These are phyloP conservation scores for Opisthocomus hoazin DNA, from an alignment of 2,113 vertebrate species.

Conservation along the genomic window DNA sequence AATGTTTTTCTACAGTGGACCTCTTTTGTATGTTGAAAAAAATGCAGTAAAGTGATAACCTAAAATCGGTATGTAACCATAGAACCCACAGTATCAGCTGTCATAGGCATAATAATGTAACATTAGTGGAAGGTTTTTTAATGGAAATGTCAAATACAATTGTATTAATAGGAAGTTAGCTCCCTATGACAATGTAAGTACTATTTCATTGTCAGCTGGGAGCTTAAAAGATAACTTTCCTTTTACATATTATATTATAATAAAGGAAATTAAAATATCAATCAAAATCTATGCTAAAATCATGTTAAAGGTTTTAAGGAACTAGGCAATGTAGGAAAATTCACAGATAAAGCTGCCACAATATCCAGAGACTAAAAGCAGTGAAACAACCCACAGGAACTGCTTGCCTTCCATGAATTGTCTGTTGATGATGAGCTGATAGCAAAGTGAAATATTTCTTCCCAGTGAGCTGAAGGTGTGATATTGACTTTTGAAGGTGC, in stretches of 20 bases:
- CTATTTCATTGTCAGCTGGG: background rate
- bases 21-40: background rate
- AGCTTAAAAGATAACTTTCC: slow-evolving; percentile 2
- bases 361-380: slow-evolving; percentile 7
- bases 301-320: background rate
- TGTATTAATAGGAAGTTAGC: slow-evolving; percentile 21
- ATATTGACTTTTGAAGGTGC: slow-evolving; percentile 38
- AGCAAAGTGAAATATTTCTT: slow-evolving; percentile 43
- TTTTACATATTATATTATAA: background rate
- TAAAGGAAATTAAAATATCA: slow-evolving; percentile 19
- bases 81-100: background rate
- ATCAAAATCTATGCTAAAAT: slow-evolving; percentile 26
- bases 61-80: background rate
- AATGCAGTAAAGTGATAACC: background rate
- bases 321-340: background rate
- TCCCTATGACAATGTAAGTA: background rate
- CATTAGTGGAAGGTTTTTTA: background rate
- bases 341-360: background rate
- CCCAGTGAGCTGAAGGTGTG: slow-evolving; percentile 6
- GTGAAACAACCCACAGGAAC: background rate
- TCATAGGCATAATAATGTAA: background rate
- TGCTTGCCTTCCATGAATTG: slow-evolving; percentile 15
- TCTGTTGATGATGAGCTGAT: slow-evolving; percentile 40
- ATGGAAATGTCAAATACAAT: slow-evolving; percentile 46
- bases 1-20: background rate